These are phyloP conservation scores for Clarias fuscus DNA, from an alignment of 2,797 vertebrate genomes.

Conservation along the genomic window DNA sequence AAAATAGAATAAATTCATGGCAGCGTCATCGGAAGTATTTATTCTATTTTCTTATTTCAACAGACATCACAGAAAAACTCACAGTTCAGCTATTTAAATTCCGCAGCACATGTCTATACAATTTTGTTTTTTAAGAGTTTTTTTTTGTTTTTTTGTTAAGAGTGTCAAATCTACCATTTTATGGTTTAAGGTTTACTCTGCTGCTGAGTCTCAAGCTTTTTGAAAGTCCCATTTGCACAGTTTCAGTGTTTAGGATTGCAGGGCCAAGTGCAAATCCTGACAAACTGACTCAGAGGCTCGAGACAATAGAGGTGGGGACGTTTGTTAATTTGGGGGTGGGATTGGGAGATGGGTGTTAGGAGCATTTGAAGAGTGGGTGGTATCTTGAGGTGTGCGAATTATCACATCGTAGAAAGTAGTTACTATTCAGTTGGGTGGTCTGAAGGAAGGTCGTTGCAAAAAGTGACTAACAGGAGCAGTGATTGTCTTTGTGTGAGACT, in stretches of 20 bases:
- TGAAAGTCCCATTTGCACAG: not conserved
- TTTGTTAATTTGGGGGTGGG: slow-evolving; percentile 19
- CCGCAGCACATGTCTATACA: no score
- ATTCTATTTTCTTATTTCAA: no score
- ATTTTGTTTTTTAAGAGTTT: no score
- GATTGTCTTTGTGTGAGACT: not conserved
- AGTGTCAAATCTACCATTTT: not conserved
- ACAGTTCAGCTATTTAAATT: not conserved
- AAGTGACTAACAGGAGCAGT: slow-evolving; percentile 25
- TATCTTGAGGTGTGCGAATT: slow-evolving; percentile 35
- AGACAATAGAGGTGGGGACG: not conserved
- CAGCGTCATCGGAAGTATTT: not conserved
- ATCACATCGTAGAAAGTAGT: slow-evolving; percentile 36
- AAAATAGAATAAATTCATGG: not conserved
- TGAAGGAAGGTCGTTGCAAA: slow-evolving; percentile 22
- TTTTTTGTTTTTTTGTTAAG: not conserved
- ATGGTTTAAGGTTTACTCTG: not conserved
- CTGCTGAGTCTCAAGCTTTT: not conserved
- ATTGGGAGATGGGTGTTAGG: slow-evolving; percentile 8
- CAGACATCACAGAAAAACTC: not conserved
- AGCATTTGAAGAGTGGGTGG: slow-evolving; percentile 36
- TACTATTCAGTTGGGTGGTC: slow-evolving; percentile 48
- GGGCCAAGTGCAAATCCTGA: slow-evolving; percentile 9
- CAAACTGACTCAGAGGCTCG: not conserved
- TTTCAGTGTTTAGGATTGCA: not conserved